These are phyloP conservation scores for Sebastes baramenuke DNA, from an alignment of 2,797 vertebrate genomes.

Conservation along the genomic window DNA sequence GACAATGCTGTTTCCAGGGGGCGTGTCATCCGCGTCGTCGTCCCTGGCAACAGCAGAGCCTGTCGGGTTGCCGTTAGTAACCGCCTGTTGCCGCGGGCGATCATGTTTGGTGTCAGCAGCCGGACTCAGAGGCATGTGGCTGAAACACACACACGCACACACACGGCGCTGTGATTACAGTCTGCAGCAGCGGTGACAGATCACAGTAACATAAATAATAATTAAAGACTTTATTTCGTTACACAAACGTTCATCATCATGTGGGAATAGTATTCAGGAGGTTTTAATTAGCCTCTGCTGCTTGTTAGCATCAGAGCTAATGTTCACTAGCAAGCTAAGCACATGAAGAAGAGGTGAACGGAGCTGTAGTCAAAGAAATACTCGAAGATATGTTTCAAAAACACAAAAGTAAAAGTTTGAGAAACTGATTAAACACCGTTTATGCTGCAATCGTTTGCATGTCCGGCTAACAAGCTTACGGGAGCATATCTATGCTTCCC, in stretches of 20 bases:
- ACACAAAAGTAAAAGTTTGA: no score
- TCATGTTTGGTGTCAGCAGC: conserved; percentile 91
- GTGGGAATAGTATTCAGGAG: background rate
- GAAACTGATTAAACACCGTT: no score
- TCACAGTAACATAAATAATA: background rate
- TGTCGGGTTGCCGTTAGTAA: conserved; percentile 85
- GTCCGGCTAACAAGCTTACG: background rate
- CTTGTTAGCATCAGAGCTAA: background rate
- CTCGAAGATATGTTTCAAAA: background rate
- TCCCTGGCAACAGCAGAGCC: conserved; percentile 83
- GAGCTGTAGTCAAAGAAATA: background rate
- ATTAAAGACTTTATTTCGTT: background rate
- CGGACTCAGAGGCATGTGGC: conserved; percentile 91
- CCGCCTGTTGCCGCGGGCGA: conserved; percentile 87
- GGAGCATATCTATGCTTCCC: no score
- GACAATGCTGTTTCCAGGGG: conserved; percentile 88
- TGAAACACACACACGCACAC: conserved; percentile 44
- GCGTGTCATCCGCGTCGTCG: conserved; percentile 84
- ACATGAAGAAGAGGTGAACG: no score
- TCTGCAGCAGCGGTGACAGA: background rate
- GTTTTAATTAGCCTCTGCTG: background rate
- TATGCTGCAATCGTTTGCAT: rapidly evolving
- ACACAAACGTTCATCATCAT: background rate
- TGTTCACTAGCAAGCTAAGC: background rate
- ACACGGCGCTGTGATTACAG: background rate